A percentile compares a stretch with the other conserved stretches of the same genome.
Conservation (phyloP, 2,888 invertebrate species). For the Biston betularia region DNA sequence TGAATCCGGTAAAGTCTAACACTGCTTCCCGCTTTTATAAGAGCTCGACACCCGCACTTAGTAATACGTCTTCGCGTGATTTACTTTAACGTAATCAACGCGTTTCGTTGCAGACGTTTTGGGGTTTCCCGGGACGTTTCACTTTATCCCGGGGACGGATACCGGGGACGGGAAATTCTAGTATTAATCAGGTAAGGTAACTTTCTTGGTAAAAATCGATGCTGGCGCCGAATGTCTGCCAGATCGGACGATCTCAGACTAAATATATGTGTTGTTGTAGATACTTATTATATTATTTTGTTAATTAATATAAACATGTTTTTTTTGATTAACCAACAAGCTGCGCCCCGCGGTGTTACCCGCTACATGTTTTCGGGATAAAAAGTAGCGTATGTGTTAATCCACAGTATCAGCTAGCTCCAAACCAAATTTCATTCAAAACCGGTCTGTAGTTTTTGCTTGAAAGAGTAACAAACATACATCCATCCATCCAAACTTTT, state of each 20-base stretch:
- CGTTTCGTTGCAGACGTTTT: constrained; percentile 67
- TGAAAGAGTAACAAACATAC: too few species aligned
- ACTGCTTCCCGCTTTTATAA: constrained; percentile 29
- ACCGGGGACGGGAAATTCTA: constrained; percentile 15
- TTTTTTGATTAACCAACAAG: too few species aligned
- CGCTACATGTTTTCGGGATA: too few species aligned
- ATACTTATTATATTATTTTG: too few species aligned
- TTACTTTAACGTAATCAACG: constrained; percentile 79
- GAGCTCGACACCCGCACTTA: constrained; percentile 63
- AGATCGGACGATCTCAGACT: background rate
- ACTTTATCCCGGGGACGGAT: constrained; percentile 25
- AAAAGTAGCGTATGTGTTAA: too few species aligned
- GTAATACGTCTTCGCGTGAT: constrained; percentile 77
- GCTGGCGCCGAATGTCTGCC: background rate
- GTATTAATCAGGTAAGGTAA: constrained; percentile 18
- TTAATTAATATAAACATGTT: too few species aligned
- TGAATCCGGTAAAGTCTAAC: background rate
- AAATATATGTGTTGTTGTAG: too few species aligned
- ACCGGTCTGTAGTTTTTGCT: too few species aligned
- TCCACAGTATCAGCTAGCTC: too few species aligned
- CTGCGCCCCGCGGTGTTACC: too few species aligned
- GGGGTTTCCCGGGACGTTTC: constrained; percentile 58
- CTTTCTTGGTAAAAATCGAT: constrained; percentile 11
- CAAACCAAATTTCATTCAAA: too few species aligned
- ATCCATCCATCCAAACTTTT: too few species aligned